phyloP scores from a whole-genome alignment of 2,888 invertebrate genomes.

The Hydrotaea cyrtoneurina region DNA sequence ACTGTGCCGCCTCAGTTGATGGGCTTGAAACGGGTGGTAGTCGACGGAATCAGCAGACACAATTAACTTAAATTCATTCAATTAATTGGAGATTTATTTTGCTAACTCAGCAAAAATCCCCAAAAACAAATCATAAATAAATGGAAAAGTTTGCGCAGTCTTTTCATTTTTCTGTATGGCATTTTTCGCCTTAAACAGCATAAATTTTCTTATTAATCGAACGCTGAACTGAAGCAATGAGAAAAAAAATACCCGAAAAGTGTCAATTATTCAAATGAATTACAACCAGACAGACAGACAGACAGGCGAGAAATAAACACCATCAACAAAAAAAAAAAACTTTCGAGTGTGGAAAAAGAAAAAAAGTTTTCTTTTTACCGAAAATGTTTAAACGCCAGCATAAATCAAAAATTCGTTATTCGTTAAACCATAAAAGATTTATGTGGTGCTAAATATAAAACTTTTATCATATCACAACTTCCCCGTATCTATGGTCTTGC shows the following conservation, averaged over 20 bases:
- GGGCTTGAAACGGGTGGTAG: neutral
- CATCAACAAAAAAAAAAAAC: neutral
- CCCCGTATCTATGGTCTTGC: conserved; percentile 18
- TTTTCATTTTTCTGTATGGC: neutral
- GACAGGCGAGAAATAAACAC: conserved; percentile 12
- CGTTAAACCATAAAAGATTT: conserved; percentile 74
- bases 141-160: conserved; percentile 14
- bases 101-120: conserved; percentile 45
- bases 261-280: conserved; percentile 42
- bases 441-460: conserved; percentile 76
- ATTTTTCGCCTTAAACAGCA: conserved; percentile 3
- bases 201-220: conserved; percentile 11
- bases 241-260: neutral
- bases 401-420: conserved; percentile 65
- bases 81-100: conserved; percentile 61
- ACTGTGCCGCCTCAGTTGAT: neutral
- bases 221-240: neutral
- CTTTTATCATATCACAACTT: conserved; percentile 61
- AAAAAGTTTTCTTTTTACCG: conserved; percentile 31
- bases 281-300: neutral
- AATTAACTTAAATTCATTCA: conserved; percentile 58
- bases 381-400: conserved; percentile 54
- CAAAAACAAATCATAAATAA: conserved; percentile 32
- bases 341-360: conserved; percentile 9
- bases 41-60: neutral